Evolutionary conservation across 2,888 invertebrate genomes (phyloP).

Genomic region (Lycophotia porphyrea): DNA sequence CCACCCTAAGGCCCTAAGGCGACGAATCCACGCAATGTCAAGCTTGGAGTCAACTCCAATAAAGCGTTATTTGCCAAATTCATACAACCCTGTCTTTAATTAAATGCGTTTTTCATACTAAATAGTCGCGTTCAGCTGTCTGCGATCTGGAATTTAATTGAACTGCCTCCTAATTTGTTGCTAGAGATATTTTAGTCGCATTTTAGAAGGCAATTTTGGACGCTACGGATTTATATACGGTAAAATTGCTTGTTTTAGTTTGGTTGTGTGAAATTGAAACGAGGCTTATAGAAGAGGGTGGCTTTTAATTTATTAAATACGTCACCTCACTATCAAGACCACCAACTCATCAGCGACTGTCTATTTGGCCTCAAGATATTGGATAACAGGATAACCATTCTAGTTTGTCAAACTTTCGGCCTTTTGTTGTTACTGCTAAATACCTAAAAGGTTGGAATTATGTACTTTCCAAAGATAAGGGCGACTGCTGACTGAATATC

Average conservation of each 20-base stretch:
- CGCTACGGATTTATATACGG: conserved; percentile 24
- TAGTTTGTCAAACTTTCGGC: background rate
- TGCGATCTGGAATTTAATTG: conserved; percentile 60
- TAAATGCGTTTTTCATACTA: conserved; percentile 71
- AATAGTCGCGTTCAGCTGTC: conserved; percentile 61
- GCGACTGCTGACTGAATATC: background rate
- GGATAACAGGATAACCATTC: background rate
- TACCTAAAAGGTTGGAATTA: background rate
- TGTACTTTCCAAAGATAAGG: background rate
- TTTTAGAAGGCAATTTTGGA: conserved; percentile 44
- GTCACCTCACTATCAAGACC: background rate
- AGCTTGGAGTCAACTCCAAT: conserved; percentile 58
- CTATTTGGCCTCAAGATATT: background rate
- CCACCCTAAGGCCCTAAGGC: conserved; percentile 16
- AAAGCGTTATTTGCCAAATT: conserved; percentile 70
- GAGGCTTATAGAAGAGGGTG: background rate
- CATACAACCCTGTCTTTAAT: conserved; percentile 71
- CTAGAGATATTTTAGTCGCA: conserved; percentile 51
- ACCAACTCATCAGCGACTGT: background rate
- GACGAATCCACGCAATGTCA: conserved; percentile 55
- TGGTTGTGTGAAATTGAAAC: background rate
- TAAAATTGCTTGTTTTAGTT: conserved; percentile 17
- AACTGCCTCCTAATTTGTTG: conserved; percentile 55
- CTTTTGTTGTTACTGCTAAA: background rate
- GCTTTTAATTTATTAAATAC: background rate